Evolutionary conservation across 2,113 vertebrate species (phyloP), one percentile per base, ranked within the genome.

Genomic region (Danionella cerebrum): DNA sequence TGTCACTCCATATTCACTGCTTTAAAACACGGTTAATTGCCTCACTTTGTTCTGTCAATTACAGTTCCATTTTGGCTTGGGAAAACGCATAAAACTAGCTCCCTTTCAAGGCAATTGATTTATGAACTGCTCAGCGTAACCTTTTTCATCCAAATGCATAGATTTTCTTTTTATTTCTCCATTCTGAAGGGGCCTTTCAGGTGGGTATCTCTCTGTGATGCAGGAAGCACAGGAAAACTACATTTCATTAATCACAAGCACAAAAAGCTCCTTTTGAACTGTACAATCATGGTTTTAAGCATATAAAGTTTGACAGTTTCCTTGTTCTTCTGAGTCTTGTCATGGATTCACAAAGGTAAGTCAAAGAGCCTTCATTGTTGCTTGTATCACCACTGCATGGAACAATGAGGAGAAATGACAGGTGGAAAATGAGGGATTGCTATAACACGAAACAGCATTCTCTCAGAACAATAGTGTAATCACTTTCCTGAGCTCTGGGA

Each of bases 41-140:
- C 69, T 85, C 67, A 67, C 83, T 83, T 85, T 84, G 72, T 84
- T 83, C 72, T 69, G 64, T 79, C 74, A 76, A 72, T 80, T 82
- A 76, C 78, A 74, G 77, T 68, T 79, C 65, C 67, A 62, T 70
- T 77, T 72, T 2, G 10, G 31, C 65, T 80, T 47, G 59, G 67
- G 65, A 72, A 52, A 65, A 50, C 8, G 67, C 42, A 67, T 81
- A 79, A 70, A 81, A 64, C 71, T 6, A 45, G 54, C 39, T 71
- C 21, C 14, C 74, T 45, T 72, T 75, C 24, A 65, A 55, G 24
- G 33, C 67, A 78, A 84, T 78, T 85, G 81, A 86, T 85, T 83
- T 81, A 84, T 79, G 76, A 74, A 76, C 79, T 71, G 64, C 71
- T 78, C 65, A 59, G 65, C 64, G 22, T 66, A 78, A 79, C 74